Evolutionary conservation across 2,888 invertebrate species (phyloP).

Genomic region (Sinhomidia bicolor): DNA sequence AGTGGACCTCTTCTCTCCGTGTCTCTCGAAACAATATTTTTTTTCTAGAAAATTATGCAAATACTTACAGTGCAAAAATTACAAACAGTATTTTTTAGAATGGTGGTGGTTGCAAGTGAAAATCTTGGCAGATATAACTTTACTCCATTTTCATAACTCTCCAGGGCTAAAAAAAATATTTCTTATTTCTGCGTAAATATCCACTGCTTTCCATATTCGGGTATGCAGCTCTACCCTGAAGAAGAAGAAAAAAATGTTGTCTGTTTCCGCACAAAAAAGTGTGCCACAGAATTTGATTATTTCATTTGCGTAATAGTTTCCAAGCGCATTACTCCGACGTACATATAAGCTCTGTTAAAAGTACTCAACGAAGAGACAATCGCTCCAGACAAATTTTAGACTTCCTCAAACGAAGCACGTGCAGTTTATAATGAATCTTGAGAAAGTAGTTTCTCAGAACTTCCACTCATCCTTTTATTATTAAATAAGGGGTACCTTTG

Average conservation of each 20-base stretch:
- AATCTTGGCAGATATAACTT: background rate
- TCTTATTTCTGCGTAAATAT: background rate
- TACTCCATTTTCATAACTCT: background rate
- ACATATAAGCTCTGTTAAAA: background rate
- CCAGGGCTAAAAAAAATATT: background rate
- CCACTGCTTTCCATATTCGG: background rate
- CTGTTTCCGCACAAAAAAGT: background rate
- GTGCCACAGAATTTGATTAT: background rate
- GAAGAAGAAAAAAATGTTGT: background rate
- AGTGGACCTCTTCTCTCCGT: too few relatives aligned
- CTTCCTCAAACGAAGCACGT: background rate
- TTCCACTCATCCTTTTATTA: too few relatives aligned
- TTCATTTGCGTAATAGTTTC: conserved; percentile 19
- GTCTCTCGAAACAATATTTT: background rate
- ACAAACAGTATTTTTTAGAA: background rate
- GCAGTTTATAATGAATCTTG: too few relatives aligned
- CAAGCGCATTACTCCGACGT: background rate
- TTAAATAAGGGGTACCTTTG: too few relatives aligned
- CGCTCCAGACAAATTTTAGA: background rate
- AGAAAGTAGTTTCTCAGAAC: too few relatives aligned
- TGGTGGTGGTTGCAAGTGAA: background rate
- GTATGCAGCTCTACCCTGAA: background rate
- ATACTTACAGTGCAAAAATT: background rate
- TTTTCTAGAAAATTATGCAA: conserved; percentile 7
- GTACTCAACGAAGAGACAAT: background rate